phyloP scores from a whole-genome alignment of 2,888 invertebrate species.

The Acanthosepion esculentum region DNA sequence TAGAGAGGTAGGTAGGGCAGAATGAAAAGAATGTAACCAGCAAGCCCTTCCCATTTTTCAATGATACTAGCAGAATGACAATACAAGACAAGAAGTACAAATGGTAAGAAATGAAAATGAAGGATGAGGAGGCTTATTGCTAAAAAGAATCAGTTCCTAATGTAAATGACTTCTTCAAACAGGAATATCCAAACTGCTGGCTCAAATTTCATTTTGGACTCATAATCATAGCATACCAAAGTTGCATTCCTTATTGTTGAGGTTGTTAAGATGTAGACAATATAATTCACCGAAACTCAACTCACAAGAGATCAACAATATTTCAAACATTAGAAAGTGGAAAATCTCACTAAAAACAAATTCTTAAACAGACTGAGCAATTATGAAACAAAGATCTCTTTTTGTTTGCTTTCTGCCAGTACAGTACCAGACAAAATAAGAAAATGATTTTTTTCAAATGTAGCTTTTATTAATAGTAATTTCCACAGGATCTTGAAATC shows the following conservation, averaged over 20 bases:
- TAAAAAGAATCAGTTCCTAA: background rate
- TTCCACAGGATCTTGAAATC: too few relatives aligned
- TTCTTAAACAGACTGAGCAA: too few relatives aligned
- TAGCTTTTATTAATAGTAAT: too few relatives aligned
- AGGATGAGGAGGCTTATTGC: background rate
- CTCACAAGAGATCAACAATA: background rate
- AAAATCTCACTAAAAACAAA: too few relatives aligned
- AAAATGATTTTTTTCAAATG: too few relatives aligned
- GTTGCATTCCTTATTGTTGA: background rate
- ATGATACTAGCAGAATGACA: background rate
- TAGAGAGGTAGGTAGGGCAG: background rate
- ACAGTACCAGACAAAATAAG: too few relatives aligned
- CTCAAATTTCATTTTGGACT: background rate
- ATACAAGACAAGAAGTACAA: background rate
- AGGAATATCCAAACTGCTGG: background rate
- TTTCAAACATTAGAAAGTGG: background rate
- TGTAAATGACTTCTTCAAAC: background rate
- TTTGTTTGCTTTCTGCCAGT: too few relatives aligned
- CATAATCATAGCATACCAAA: background rate
- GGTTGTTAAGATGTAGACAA: background rate
- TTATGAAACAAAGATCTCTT: too few relatives aligned
- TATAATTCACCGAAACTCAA: too few relatives aligned
- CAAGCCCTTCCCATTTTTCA: background rate
- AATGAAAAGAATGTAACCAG: background rate
- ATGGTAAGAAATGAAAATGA: background rate